Evolutionary conservation across 2,113 vertebrate genomes (phyloP).

Genomic region (Merops nubicus): DNA sequence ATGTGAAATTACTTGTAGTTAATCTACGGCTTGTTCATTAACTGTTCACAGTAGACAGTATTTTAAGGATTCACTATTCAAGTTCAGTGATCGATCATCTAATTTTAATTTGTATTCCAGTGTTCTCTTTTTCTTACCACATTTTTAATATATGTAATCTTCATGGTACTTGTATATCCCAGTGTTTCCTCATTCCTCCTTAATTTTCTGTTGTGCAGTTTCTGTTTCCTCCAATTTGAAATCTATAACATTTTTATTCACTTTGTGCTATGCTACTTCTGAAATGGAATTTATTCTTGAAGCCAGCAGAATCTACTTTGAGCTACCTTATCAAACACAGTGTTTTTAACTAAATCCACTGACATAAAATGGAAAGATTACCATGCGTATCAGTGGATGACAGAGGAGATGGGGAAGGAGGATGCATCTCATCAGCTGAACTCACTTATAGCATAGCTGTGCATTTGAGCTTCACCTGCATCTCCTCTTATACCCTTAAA

Average conservation of each 20-base stretch:
- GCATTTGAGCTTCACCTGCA: background rate
- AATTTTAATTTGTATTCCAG: background rate
- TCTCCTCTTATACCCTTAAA: background rate
- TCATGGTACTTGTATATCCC: background rate
- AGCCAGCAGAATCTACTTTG: background rate
- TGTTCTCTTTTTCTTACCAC: background rate
- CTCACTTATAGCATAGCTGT: background rate
- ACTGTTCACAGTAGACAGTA: background rate
- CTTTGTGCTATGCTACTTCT: background rate
- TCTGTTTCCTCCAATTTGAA: background rate
- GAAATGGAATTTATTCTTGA: background rate
- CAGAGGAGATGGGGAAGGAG: background rate
- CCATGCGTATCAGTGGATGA: background rate
- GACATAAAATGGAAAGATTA: background rate
- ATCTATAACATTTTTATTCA: background rate
- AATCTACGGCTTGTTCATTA: background rate
- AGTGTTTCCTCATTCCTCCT: background rate
- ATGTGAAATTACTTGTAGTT: background rate
- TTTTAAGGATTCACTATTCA: background rate
- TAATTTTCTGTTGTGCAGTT: background rate
- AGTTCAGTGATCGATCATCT: background rate
- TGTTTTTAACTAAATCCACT: background rate
- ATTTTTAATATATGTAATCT: background rate
- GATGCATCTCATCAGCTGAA: background rate
- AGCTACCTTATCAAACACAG: background rate